Evolutionary conservation across 2,888 invertebrate genomes (phyloP), one percentile per base, ranked within the genome.

Genomic region (Harmothoe impar): DNA sequence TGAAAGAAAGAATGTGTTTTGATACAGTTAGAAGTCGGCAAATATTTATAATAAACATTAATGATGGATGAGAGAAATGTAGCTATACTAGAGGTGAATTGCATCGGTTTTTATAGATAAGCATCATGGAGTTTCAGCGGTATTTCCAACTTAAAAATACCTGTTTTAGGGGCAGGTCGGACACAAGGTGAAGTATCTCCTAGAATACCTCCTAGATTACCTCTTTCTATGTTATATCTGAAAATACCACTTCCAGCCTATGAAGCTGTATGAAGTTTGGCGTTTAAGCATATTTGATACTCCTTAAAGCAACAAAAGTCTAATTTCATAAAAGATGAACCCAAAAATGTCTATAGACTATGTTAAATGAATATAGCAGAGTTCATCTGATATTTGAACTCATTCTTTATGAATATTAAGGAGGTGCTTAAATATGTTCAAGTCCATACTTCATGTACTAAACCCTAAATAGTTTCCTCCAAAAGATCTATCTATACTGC

Each of bases 1-100:
- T 72, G 62, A 72, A n/a, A 72, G 62, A 72, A n/a, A 72, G 72
- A 17, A 25, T 72, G 72, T 29, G 72, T 72, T 72, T 72, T 72
- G 72, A 72, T 72, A 72, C 72, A n/a, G 29, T n/a, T 5, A 62
- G 62, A 62, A n/a, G 15, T 12, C 31, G 25, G 72, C 25, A 15
- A 29, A 72, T 72, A 29, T 72, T 72, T 29, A 5, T 72, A 15
- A 29, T 7, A 20, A 29, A 29, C 25, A 72, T 72, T 72, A 1
- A 15, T 72, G 62, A 29, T 62, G 23, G 15, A 72, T 72, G 62
- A 72, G 62, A 72, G 15, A 72, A 29, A 29, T 72, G 31, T 72
- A 72, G 72, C 29, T 29, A 72, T 72, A 20, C 3, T n/a, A 7
- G 43, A 43, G 43, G n/a, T 10, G 10, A n/a, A 15, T 12, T 62